phyloP scores from a whole-genome alignment of 2,888 invertebrate species.

The Lypha dubia region DNA sequence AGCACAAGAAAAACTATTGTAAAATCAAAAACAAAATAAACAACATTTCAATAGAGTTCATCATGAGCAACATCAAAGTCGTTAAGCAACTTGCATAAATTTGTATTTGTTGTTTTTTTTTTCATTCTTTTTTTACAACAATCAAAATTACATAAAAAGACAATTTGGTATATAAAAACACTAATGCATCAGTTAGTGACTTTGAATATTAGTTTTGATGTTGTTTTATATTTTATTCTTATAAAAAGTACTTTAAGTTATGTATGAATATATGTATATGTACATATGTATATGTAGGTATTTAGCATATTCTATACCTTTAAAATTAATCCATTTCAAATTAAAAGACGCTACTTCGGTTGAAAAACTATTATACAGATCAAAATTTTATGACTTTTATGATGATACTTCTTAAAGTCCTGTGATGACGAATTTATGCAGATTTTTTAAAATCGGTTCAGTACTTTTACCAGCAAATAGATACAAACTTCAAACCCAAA shows the following conservation, averaged over 20 bases:
- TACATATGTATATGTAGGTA: no score
- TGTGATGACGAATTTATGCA: no score
- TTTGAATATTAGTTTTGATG: not conserved
- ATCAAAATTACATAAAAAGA: slow-evolving; percentile 18
- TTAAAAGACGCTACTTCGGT: no score
- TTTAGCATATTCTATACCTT: no score
- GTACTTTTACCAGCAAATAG: no score
- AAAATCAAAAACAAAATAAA: slow-evolving; percentile 19
- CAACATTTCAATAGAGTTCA: slow-evolving; percentile 31
- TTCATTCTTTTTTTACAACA: slow-evolving; percentile 26
- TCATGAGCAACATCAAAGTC: slow-evolving; percentile 38
- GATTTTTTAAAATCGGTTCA: no score
- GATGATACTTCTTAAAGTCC: no score
- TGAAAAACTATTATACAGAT: no score
- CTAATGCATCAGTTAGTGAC: not conserved
- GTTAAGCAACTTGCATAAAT: slow-evolving; percentile 37
- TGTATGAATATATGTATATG: no score
- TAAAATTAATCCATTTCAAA: no score
- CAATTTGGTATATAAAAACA: slow-evolving; percentile 20
- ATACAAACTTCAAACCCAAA: no score
- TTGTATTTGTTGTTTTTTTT: slow-evolving; percentile 12
- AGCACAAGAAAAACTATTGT: slow-evolving; percentile 16
- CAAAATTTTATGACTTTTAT: no score
- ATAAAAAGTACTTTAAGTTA: not conserved
- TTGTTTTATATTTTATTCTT: not conserved